Evolutionary conservation across 2,797 vertebrate genomes (phyloP).

Genomic region (Hippopotamyrus pictus): DNA sequence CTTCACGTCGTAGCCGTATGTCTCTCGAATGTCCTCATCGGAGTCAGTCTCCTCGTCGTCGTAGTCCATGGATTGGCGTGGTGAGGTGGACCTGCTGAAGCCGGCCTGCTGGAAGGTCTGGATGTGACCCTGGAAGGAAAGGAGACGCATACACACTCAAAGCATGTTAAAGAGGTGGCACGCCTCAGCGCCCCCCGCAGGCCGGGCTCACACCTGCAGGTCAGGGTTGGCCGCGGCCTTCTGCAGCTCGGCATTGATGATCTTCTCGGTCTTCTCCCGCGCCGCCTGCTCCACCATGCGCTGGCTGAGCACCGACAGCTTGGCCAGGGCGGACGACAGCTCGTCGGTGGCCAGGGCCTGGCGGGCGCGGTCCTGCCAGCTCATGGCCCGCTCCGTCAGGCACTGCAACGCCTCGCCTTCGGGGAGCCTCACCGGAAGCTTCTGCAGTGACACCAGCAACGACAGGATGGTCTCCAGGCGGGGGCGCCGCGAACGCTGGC

Average conservation of each 20-base stretch:
- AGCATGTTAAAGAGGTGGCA: not conserved
- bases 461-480: conserved; percentile 93
- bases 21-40: conserved; percentile 93
- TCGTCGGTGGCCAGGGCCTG: conserved; percentile 90
- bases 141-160: not conserved
- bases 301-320: conserved; percentile 93
- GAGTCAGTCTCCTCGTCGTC: conserved; percentile 98
- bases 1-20: conserved; percentile 90
- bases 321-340: conserved; percentile 89
- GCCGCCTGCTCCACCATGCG: conserved; percentile 98
- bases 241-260: conserved; percentile 94
- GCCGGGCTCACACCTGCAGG: conserved; percentile 69
- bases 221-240: conserved; percentile 97
- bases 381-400: conserved; percentile 93
- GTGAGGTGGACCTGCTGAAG: conserved; percentile 87
- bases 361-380: conserved; percentile 95
- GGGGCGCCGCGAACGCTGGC: conserved; percentile 88
- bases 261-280: conserved; percentile 94
- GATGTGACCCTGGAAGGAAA: conserved; percentile 76
- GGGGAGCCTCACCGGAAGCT: conserved; percentile 86
- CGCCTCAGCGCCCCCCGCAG: not conserved
- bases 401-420: conserved; percentile 95
- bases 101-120: conserved; percentile 94
- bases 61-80: conserved; percentile 83
- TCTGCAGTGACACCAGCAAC: conserved; percentile 90